Evolutionary conservation across 2,888 invertebrate species (phyloP).

Genomic region (Orchesellides sinensis): DNA sequence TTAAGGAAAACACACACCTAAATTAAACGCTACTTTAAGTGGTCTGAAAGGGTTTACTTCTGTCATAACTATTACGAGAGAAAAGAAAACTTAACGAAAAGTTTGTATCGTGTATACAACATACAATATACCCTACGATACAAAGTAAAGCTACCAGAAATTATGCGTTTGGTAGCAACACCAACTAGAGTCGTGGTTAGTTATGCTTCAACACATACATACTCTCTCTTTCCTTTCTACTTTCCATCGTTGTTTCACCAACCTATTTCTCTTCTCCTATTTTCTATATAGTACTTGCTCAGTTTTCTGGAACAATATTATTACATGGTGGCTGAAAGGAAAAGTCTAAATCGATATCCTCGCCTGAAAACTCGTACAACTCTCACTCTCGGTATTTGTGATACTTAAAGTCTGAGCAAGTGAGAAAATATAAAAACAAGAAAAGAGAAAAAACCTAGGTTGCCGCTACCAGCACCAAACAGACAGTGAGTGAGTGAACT

Average conservation of each 20-base stretch:
- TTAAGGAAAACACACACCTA: not conserved
- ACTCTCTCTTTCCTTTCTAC: too few relatives aligned
- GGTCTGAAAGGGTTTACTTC: not conserved
- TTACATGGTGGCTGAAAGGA: slow-evolving; percentile 32
- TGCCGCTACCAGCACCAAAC: not conserved
- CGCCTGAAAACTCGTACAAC: slow-evolving; percentile 39
- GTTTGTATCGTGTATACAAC: not conserved
- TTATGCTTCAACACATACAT: too few relatives aligned
- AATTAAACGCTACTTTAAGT: slow-evolving; percentile 6
- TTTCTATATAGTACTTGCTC: not conserved
- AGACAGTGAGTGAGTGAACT: slow-evolving; percentile 10
- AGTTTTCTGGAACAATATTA: slow-evolving; percentile 31
- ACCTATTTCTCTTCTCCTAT: not conserved
- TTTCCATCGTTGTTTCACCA: slow-evolving; percentile 6
- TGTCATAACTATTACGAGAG: not conserved
- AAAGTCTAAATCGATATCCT: slow-evolving; percentile 49
- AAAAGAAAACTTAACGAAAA: not conserved
- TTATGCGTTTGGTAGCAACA: too few relatives aligned
- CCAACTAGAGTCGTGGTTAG: not conserved
- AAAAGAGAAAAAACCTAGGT: slow-evolving; percentile 28
- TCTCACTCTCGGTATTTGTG: not conserved
- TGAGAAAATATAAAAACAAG: slow-evolving; percentile 37
- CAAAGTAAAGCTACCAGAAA: too few relatives aligned
- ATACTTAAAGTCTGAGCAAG: slow-evolving; percentile 1
- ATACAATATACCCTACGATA: too few relatives aligned